Percentiles rank a stretch among this genome's conserved stretches.
Conservation (phyloP, 2,888 invertebrate genomes). For the Heliconius cydno region DNA sequence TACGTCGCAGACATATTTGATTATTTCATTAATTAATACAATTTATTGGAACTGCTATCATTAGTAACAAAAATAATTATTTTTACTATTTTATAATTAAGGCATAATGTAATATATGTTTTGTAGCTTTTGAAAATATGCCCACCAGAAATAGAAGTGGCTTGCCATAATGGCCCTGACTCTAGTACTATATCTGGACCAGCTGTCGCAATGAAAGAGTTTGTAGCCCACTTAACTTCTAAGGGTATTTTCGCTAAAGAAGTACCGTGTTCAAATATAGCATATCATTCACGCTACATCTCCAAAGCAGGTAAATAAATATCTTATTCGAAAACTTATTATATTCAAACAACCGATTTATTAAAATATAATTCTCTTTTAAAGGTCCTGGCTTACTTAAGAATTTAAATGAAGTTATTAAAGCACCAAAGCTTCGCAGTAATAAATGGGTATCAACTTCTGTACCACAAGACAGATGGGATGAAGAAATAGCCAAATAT, state of each 20-base stretch:
- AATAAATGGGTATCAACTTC: constrained; percentile 92
- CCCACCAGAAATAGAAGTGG: constrained; percentile 86
- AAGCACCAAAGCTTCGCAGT: constrained; percentile 84
- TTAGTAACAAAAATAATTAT: too few species aligned
- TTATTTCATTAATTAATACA: too few species aligned
- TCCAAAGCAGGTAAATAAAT: constrained; percentile 81
- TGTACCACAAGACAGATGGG: constrained; percentile 86
- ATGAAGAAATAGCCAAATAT: constrained; percentile 63
- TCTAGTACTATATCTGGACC: constrained; percentile 92
- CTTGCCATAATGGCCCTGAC: constrained; percentile 91
- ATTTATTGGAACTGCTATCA: too few species aligned
- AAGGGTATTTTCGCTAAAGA: constrained; percentile 71
- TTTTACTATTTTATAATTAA: not conserved
- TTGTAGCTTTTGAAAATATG: constrained; percentile 60
- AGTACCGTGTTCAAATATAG: constrained; percentile 89
- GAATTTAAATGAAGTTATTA: constrained; percentile 83
- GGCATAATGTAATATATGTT: constrained; percentile 18
- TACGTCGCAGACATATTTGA: too few species aligned
- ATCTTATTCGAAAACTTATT: not conserved
- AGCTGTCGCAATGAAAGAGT: constrained; percentile 82
- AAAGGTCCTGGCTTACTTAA: constrained; percentile 80
- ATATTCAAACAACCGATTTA: not conserved
- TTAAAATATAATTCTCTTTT: not conserved
- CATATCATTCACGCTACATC: constrained; percentile 95
- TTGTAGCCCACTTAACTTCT: constrained; percentile 76